These are phyloP conservation scores for Callionymus lyra DNA, from an alignment of 2,113 vertebrate genomes.

Conservation along the genomic window DNA sequence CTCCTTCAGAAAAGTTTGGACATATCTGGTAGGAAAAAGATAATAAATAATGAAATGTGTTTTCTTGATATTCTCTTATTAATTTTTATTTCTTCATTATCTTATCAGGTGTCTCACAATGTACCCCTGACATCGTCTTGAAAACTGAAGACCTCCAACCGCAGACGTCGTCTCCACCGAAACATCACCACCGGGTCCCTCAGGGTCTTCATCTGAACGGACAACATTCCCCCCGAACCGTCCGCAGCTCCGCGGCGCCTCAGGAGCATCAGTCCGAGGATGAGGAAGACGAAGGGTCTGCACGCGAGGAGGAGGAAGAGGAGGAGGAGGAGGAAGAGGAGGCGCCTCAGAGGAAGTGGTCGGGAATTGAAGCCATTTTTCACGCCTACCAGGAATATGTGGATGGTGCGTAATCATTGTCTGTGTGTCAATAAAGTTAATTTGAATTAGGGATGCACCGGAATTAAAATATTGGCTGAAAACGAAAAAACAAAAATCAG, in stretches of 20 bases:
- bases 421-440: too few species aligned
- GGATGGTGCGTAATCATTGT: constrained; percentile 72
- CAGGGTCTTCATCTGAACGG: constrained; percentile 63
- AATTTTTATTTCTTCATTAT: too few species aligned
- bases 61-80: too few species aligned
- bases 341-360: constrained; percentile 76
- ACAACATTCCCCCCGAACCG: constrained; percentile 39
- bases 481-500: too few species aligned
- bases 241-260: constrained; percentile 28
- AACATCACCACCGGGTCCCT: constrained; percentile 11
- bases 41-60: too few species aligned
- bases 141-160: constrained; percentile 24
- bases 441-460: too few species aligned
- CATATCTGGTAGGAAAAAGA: too few species aligned
- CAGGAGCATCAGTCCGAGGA: constrained; percentile 34
- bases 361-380: constrained; percentile 88
- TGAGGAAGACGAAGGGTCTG: constrained; percentile 46
- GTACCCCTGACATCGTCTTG: constrained; percentile 15
- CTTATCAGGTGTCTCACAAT: constrained; percentile 20
- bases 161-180: constrained; percentile 34
- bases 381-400: constrained; percentile 92
- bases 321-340: constrained; percentile 58
- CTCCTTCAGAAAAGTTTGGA: too few species aligned
- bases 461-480: too few species aligned
- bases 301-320: constrained; percentile 36